These are phyloP conservation scores for Enteromius trimaculatus DNA, from an alignment of 2,797 vertebrate species.

Conservation along the genomic window DNA sequence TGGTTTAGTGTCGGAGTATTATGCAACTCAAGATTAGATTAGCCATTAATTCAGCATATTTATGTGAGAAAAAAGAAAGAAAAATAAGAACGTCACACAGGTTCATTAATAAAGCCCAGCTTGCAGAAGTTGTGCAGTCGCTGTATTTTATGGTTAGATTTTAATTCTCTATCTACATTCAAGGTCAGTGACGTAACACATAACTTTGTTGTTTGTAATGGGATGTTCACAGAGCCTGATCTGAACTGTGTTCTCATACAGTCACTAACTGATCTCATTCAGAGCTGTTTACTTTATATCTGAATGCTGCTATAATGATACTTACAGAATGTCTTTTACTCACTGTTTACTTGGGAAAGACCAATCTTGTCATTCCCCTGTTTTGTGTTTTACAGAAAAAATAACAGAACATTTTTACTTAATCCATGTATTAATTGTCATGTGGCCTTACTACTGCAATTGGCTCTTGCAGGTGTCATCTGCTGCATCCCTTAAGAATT, in stretches of 20 bases:
- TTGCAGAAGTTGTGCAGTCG: background rate
- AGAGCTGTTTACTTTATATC: background rate
- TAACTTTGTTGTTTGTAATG: background rate
- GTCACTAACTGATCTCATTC: background rate
- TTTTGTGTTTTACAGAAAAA: background rate
- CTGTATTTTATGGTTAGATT: background rate
- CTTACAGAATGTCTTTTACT: background rate
- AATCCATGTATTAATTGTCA: too few species aligned
- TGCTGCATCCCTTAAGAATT: conserved; percentile 78
- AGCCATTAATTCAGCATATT: background rate
- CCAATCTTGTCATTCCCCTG: background rate
- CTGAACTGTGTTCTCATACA: conserved; percentile 3
- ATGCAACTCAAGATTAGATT: conserved; percentile 23
- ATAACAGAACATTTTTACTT: background rate
- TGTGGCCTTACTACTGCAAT: background rate
- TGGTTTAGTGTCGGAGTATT: background rate
- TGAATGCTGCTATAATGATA: background rate
- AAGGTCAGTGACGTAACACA: background rate
- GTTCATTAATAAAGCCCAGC: background rate
- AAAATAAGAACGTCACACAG: background rate
- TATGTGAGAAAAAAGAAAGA: background rate
- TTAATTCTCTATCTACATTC: background rate
- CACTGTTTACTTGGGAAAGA: background rate
- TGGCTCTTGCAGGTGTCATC: conserved; percentile 73
- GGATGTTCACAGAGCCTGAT: background rate